These are phyloP conservation scores for Eunapius fragilis DNA, from an alignment of 37 sponge, comb jelly and placozoan species.

Conservation along the genomic window DNA sequence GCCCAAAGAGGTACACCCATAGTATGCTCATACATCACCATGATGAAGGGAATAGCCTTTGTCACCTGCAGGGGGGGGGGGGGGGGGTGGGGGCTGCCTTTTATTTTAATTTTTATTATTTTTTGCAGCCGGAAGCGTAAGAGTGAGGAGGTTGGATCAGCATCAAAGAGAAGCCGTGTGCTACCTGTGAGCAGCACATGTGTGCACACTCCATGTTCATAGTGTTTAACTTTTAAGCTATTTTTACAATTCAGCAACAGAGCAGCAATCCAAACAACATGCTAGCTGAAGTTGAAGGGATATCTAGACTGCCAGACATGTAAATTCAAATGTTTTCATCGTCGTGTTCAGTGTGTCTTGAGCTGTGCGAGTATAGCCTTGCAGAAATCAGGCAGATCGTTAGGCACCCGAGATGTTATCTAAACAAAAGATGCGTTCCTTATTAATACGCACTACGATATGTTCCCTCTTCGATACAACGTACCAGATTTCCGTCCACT, in stretches of 20 bases:
- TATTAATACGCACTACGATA: not conserved
- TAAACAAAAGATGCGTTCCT: not conserved
- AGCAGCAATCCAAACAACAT: too few relatives aligned
- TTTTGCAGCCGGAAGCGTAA: slow-evolving; percentile 38
- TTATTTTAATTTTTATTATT: not conserved
- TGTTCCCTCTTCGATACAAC: not conserved
- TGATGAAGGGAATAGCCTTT: not conserved
- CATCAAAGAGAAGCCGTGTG: not conserved
- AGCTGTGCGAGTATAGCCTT: slow-evolving; percentile 60
- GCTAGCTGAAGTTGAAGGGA: too few relatives aligned
- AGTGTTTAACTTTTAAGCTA: too few relatives aligned
- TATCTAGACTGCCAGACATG: too few relatives aligned
- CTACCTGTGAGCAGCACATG: too few relatives aligned
- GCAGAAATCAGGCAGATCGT: slow-evolving; percentile 74
- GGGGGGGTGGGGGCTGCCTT: too few relatives aligned
- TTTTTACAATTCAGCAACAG: too few relatives aligned
- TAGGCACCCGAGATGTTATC: slow-evolving; percentile 68
- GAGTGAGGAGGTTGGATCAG: slow-evolving; percentile 19
- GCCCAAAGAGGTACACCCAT: slow-evolving; percentile 9
- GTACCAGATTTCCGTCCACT: slow-evolving; percentile 73
- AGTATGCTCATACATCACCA: not conserved
- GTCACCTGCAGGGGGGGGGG: too few relatives aligned
- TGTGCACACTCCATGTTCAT: too few relatives aligned
- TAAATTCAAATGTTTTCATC: too few relatives aligned
- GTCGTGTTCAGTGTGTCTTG: slow-evolving; percentile 4